Evolutionary conservation across 2,797 vertebrate genomes (phyloP), one percentile per base, ranked within the genome.

Genomic region (Bovichtus variegatus): DNA sequence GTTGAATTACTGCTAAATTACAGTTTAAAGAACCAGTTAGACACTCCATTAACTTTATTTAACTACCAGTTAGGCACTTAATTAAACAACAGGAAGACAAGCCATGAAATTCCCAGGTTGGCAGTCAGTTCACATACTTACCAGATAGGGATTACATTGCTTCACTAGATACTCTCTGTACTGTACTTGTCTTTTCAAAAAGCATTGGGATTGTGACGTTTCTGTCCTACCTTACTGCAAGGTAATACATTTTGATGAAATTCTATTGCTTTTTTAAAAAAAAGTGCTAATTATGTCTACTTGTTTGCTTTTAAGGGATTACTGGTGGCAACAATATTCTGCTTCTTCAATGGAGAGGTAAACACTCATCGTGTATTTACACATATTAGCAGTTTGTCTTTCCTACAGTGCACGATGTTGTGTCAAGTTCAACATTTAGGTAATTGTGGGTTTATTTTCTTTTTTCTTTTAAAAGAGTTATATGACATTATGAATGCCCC

Each of bases 311-410:
- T 81, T 68, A 72, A 99, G 98, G 98, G 98, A 51, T 96, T 99
- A 87, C 96, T 99, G 74, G 98, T 99, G 78, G 96, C 98, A 40
- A 96, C 96, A 13, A 99, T 99, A 94, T 99, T 99, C 94, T 99
- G 98, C 93, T 99, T 99, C 94, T 99, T 97, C 94, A 99, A 99
- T 59, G 96, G 97, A 25, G 97, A 99, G 96, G 98, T 99, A 95
- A 96, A 87, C 9, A 5, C 25, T 16, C 8, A 34, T 40, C 36
- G 27, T 41, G 40, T 38, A 25, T 59, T 41, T 34, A 25, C 1
- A 0, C 31, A 34, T 41, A 21, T 49, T 6, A 41, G n/a, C 13
- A 29, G 5, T 31, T 67, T 55, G 13, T 11, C 6, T 71, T 19
- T 38, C 10, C n/a, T 31, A 1, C 11, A 15, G 1, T 38, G 9